Evolutionary conservation across 2,888 invertebrate genomes (phyloP), one percentile per base, ranked within the genome.

Genomic region (Agonum fuliginosum): DNA sequence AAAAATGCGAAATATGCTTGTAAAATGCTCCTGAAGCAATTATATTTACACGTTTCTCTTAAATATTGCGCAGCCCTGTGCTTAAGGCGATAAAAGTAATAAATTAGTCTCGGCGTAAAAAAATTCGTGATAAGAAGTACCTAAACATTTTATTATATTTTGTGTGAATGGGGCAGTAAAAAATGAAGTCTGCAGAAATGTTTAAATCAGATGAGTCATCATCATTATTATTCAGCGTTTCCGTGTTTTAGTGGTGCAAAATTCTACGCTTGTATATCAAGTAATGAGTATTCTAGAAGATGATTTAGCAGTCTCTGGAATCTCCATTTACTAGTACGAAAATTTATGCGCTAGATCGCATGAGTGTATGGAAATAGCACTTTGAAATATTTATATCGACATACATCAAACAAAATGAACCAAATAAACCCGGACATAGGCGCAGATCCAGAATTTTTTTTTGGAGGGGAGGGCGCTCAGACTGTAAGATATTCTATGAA

Each of bases 41-140:
- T 62, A 62, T 62, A 62, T 62, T 62, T 62, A 62, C 19, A 30
- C 58, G 27, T 62, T 62, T 54, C 20, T 54, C 17, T 30, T 62
- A 62, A 62, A 62, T 62, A 62, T 62, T 24, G 34, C 58, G 17
- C 5, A 17, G 58, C 17, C 30, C 58, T 17, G 58, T 19, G 30
- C 30, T 30, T 62, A 30, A 27, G 14, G 58, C 58, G 58, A 62
- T 62, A 62, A 62, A 62, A 62, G 30, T 62, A 62, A 62, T 62
- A 62, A 70, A 70, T 70, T 48, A 70, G 70, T 24, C 48, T 20
- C 34, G 19, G 19, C 70, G 70, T 48, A 27, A 70, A 48, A 54
- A 70, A 70, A 46, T 70, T 70, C 70, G 48, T 30, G 48, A 48
- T 70, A 70, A 70, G 48, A 24, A 70, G 48, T 70, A 70, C 70